A percentile compares a stretch with the other conserved stretches of the same genome.
phyloP scores from a whole-genome alignment of 2,113 vertebrate species.

The Loxodonta africana region DNA sequence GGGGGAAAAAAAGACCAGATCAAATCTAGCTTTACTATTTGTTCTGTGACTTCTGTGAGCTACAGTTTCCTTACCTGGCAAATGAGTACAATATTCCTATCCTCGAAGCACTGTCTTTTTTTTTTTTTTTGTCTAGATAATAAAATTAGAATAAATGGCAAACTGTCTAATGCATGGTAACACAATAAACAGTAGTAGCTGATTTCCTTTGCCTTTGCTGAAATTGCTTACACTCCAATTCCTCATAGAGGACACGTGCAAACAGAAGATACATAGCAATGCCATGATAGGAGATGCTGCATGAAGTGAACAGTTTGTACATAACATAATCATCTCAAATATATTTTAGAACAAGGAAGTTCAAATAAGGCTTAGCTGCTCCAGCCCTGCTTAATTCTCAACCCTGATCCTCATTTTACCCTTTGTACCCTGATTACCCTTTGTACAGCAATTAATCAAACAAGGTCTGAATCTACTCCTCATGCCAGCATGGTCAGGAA shows the following conservation, averaged over 20 bases:
- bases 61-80: neutral
- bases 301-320: neutral
- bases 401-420: neutral
- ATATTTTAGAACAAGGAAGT: neutral
- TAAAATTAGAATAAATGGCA: constrained; percentile 38
- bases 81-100: neutral
- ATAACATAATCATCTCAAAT: neutral
- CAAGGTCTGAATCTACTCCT: neutral
- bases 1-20: neutral
- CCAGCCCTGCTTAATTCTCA: neutral
- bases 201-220: constrained; percentile 23
- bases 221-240: neutral
- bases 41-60: neutral
- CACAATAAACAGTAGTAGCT: neutral
- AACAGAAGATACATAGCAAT: neutral
- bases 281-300: constrained; percentile 4
- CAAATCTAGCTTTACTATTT: neutral
- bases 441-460: constrained; percentile 29
- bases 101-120: neutral
- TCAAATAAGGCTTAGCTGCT: neutral
- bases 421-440: neutral
- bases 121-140: too few relatives aligned
- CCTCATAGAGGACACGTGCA: neutral
- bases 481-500: neutral
- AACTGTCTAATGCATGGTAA: neutral